These are phyloP conservation scores for Neodiprion lecontei DNA, from an alignment of 1,140 invertebrate genomes.

Conservation along the genomic window DNA sequence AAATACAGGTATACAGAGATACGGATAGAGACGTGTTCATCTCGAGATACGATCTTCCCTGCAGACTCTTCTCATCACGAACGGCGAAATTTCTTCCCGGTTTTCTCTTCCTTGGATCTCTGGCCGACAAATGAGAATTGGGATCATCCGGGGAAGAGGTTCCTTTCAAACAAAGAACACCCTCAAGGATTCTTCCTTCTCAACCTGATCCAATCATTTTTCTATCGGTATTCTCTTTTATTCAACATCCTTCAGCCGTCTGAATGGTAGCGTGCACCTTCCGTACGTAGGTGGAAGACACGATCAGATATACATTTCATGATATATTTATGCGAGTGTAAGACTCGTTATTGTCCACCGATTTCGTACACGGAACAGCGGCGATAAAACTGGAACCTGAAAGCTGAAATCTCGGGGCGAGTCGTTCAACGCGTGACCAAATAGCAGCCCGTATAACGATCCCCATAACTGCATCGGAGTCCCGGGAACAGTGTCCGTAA, in stretches of 20 bases:
- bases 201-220: slow-evolving; percentile 2
- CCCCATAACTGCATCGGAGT: not conserved
- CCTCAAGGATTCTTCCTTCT: not conserved
- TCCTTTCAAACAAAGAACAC: slow-evolving; percentile 3
- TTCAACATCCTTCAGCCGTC: not conserved
- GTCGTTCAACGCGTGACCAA: not conserved
- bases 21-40: no score
- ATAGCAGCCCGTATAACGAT: not conserved
- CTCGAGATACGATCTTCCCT: not conserved
- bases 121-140: not conserved
- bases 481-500: not conserved
- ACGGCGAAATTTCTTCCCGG: not conserved
- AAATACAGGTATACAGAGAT: no score
- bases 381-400: no score
- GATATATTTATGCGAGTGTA: no score
- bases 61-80: not conserved
- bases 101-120: not conserved
- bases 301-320: no score
- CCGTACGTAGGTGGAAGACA: no score
- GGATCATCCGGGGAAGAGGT: slow-evolving; percentile 1
- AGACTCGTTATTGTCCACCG: no score
- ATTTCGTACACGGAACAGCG: no score
- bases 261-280: no score
- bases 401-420: no score
- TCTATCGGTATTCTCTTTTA: not conserved